Evolutionary conservation across 2,888 invertebrate species (phyloP), one percentile per base, ranked within the genome.

Genomic region (Chamaedrilus cognettii): DNA sequence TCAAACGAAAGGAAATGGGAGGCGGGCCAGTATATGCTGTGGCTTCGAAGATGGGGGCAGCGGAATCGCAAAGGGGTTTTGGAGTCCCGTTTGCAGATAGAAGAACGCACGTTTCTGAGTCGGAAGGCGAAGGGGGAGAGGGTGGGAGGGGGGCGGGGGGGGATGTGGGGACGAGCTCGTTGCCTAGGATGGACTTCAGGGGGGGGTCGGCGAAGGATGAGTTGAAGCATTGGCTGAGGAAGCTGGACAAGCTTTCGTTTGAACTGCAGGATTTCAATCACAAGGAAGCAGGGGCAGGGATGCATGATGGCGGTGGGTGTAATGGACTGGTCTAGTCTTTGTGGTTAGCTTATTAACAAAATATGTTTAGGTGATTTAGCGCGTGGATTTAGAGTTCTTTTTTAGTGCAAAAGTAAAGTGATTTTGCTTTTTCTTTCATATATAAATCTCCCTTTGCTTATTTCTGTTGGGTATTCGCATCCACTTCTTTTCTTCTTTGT

Each of bases 191-290:
- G 11, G 60, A 26, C 42, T 23, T 3, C 19, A 11, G 49, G 19
- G 19, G 32, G 19, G 34, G 34, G 1, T 2, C 2, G 26, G 7
- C 35, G n/a, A 35, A 60, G 26, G 76, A 78, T 23, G 81, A 82
- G 68, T 74, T 82, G 65, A 78, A 81, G 70, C 78, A 79, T 68
- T 75, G 82, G 72, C 73, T 82, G 60, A 76, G 77, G 58, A 82
- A 82, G 72, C 81, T 82, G 69, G 85, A 81, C 72, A 79, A 80
- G 2, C 75, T 82, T 61, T 82, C 83, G 28, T 81, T 82, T 67
- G 89, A 89, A 74, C 81, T 85, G 42, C 80, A 81, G 64, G 79
- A 67, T 23, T 67, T 67, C 55, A 67, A 69, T 51, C 32, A 42
- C 58, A 67, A 56, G 57, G 42, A 42, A 11, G 7, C 42, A 19